Evolutionary conservation across 1,140 invertebrate genomes (phyloP).

Genomic region (Meloidogyne floridensis): DNA sequence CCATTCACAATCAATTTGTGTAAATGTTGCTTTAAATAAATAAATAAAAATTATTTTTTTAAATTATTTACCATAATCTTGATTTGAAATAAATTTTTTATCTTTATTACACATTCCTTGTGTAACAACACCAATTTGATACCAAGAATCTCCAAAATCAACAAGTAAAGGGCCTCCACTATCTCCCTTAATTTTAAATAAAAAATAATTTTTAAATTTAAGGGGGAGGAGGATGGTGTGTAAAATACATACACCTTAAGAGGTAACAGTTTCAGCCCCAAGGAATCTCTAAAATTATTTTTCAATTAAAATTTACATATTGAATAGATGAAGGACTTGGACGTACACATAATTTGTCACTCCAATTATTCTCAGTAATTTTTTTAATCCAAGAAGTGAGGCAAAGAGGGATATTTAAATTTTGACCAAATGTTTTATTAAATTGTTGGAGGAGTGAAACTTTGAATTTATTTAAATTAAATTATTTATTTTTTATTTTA

Average conservation of each 20-base stretch:
- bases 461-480: too few species aligned
- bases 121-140: constrained; percentile 2
- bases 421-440: not conserved
- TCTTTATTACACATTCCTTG: not conserved
- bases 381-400: not conserved
- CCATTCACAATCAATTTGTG: constrained; percentile 8
- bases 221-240: too few species aligned
- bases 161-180: not conserved
- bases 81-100: not conserved
- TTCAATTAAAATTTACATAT: not conserved
- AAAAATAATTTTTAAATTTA: not conserved
- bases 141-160: not conserved
- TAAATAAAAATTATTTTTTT: not conserved
- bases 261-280: too few species aligned
- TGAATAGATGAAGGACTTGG: not conserved
- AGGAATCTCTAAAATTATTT: too few species aligned
- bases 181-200: not conserved
- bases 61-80: not conserved
- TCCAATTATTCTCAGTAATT: not conserved
- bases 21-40: not conserved
- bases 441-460: not conserved
- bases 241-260: too few species aligned
- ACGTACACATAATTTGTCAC: not conserved
- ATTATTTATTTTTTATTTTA: not conserved
- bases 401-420: not conserved